These are phyloP conservation scores for Leptonema lineaticorne DNA, from an alignment of 1,140 invertebrate genomes.

Conservation along the genomic window DNA sequence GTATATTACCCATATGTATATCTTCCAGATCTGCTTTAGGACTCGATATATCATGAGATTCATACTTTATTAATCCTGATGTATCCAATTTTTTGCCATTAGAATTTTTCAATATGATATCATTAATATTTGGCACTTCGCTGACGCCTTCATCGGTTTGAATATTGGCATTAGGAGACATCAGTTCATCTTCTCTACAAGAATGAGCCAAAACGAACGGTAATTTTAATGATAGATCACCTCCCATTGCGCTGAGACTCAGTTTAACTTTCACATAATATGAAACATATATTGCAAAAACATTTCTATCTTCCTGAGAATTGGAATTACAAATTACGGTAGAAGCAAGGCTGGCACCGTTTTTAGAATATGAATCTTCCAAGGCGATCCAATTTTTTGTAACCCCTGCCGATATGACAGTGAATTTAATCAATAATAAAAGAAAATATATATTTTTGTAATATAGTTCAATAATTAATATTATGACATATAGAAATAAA, in stretches of 20 bases:
- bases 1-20: conserved; percentile 23
- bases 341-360: conserved; percentile 67
- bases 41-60: conserved; percentile 24
- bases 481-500: background rate
- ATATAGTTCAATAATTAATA: background rate
- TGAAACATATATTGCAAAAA: conserved; percentile 86
- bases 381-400: conserved; percentile 83
- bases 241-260: conserved; percentile 74
- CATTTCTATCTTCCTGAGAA: conserved; percentile 70
- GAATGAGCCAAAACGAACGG: conserved; percentile 70
- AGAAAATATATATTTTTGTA: too few species aligned
- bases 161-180: conserved; percentile 37
- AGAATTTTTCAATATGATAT: conserved; percentile 45
- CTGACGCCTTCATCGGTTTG: conserved; percentile 15
- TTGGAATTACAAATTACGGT: conserved; percentile 64
- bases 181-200: conserved; percentile 54
- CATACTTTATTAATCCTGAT: background rate
- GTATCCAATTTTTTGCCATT: conserved; percentile 36
- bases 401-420: conserved; percentile 50
- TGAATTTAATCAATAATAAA: too few species aligned
- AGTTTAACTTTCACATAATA: conserved; percentile 88
- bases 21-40: conserved; percentile 27
- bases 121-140: conserved; percentile 4
- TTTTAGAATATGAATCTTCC: conserved; percentile 73
- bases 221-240: conserved; percentile 74